Conservation (phyloP, 1,140 invertebrate genomes). For the Stratiolaelaps scimitus region DNA sequence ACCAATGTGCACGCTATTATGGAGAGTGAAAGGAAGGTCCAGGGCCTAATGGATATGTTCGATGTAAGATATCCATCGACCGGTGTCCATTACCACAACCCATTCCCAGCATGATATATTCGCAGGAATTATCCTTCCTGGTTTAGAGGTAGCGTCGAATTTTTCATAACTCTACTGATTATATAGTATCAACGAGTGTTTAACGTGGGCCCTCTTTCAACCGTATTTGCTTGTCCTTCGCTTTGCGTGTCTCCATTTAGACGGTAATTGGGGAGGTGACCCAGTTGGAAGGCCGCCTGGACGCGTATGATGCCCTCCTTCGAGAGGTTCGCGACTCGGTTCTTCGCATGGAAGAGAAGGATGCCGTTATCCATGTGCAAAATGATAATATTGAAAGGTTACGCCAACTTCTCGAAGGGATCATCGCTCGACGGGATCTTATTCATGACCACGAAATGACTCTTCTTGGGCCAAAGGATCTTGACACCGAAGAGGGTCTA, state of each 20-base stretch:
- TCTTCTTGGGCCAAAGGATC: constrained; percentile 55
- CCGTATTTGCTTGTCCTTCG: not conserved
- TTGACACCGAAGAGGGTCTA: constrained; percentile 58
- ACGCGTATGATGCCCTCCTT: constrained; percentile 55
- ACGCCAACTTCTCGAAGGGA: constrained; percentile 60
- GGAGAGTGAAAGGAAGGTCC: constrained; percentile 65
- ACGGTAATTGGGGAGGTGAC: constrained; percentile 60
- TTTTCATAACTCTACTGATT: no score
- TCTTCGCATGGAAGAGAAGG: constrained; percentile 81
- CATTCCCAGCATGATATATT: no score
- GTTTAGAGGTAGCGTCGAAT: no score
- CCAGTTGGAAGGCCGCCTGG: constrained; percentile 56
- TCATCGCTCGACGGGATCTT: constrained; percentile 64
- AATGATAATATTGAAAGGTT: constrained; percentile 70
- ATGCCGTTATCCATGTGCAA: constrained; percentile 68
- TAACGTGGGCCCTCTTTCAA: not conserved
- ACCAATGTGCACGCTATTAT: constrained; percentile 73
- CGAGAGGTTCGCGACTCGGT: constrained; percentile 68
- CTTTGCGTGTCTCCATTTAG: constrained; percentile 30
- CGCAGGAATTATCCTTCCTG: no score
- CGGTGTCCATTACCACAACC: constrained; percentile 21
- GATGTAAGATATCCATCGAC: constrained; percentile 45
- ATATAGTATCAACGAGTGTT: no score
- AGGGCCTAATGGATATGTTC: constrained; percentile 67
- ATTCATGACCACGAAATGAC: constrained; percentile 54